A percentile compares a stretch with the other conserved stretches of the same genome.
These are phyloP conservation scores for Galerucella calmariensis DNA, from an alignment of 2,888 invertebrate genomes.

Conservation along the genomic window DNA sequence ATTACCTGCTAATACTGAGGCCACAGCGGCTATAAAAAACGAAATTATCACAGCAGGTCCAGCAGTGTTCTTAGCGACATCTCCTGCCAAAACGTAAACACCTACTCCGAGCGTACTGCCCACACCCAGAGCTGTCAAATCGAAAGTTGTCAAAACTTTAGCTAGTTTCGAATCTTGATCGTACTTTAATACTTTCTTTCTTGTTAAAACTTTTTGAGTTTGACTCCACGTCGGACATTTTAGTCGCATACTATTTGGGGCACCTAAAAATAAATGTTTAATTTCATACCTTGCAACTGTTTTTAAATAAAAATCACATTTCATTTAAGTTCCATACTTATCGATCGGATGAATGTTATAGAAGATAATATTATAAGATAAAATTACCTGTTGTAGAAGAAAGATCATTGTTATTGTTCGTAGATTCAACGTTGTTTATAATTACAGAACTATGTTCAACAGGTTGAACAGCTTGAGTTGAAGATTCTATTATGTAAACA, in stretches of 20 bases:
- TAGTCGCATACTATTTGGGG: slow-evolving; percentile 46
- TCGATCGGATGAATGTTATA: not conserved
- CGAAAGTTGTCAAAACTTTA: slow-evolving; percentile 81
- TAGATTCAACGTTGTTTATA: slow-evolving; percentile 4
- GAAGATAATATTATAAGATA: not conserved
- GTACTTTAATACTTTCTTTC: slow-evolving; percentile 65
- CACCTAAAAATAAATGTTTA: slow-evolving; percentile 36
- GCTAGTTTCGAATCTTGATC: slow-evolving; percentile 69
- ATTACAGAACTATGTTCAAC: not conserved
- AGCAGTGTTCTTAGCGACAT: slow-evolving; percentile 82
- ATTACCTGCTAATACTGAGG: slow-evolving; percentile 89
- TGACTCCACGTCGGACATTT: slow-evolving; percentile 52
- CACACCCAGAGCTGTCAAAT: slow-evolving; percentile 85
- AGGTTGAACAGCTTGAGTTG: not conserved
- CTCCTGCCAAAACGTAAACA: slow-evolving; percentile 89
- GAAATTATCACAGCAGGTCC: slow-evolving; percentile 90
- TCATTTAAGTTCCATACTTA: no score
- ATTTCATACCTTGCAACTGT: no score
- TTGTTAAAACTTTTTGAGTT: slow-evolving; percentile 56
- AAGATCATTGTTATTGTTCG: not conserved
- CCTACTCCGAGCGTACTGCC: slow-evolving; percentile 90
- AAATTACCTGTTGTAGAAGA: not conserved
- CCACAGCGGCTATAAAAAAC: slow-evolving; percentile 89
- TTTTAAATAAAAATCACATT: not conserved
- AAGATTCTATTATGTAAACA: not conserved